These are phyloP conservation scores for Lontra canadensis DNA, from an alignment of 2,113 vertebrate species.

Conservation along the genomic window DNA sequence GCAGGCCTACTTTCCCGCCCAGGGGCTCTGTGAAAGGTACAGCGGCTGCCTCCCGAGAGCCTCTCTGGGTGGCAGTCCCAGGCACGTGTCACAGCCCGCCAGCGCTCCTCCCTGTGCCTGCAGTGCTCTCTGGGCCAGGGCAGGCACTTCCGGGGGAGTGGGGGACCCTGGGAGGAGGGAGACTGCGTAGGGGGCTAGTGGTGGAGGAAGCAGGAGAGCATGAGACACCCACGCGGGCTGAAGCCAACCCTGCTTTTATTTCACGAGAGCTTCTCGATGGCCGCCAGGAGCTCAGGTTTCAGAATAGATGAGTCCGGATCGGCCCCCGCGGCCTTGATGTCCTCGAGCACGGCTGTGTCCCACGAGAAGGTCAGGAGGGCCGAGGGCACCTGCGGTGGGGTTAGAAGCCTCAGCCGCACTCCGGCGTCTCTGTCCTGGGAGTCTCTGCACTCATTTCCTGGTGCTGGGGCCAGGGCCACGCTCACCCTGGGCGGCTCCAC, in stretches of 20 bases:
- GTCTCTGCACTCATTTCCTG: not conserved
- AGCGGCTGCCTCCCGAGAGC: not conserved
- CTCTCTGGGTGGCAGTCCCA: not conserved
- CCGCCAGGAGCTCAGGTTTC: conserved; percentile 86
- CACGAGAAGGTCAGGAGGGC: conserved; percentile 92
- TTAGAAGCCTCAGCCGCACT: not conserved
- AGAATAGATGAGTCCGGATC: conserved; percentile 82
- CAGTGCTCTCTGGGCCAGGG: accelerated
- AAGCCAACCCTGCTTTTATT: conserved; percentile 74
- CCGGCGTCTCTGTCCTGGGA: not conserved
- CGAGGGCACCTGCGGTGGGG: conserved; percentile 89
- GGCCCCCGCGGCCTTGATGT: conserved; percentile 86
- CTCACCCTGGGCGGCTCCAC: not conserved
- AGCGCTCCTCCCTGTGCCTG: accelerated
- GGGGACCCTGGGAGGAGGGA: not conserved
- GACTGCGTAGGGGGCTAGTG: too few relatives aligned
- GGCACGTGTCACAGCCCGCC: accelerated
- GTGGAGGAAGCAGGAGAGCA: not conserved
- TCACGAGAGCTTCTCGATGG: conserved; percentile 88
- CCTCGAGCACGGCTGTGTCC: conserved; percentile 90
- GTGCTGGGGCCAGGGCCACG: accelerated
- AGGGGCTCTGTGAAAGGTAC: not conserved
- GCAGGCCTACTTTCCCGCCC: not conserved
- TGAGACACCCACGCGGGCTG: not conserved
- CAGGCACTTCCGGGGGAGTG: not conserved